phyloP scores from a whole-genome alignment of 2,888 invertebrate genomes.

The Pecten maximus region DNA sequence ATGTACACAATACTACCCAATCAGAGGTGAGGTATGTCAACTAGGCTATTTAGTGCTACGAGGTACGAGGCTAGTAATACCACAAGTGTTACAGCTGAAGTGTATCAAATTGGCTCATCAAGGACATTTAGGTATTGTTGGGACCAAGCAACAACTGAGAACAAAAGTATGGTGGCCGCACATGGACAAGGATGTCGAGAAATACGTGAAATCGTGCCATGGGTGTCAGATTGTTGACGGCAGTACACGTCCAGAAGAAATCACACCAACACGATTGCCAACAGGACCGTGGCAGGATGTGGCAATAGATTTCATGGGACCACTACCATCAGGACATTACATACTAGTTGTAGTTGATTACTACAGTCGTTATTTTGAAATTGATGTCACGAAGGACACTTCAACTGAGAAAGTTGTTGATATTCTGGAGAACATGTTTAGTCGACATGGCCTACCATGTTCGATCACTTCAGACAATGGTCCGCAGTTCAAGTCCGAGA shows the following conservation, averaged over 20 bases:
- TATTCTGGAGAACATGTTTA: constrained; percentile 52
- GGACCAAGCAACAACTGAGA: constrained; percentile 38
- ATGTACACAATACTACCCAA: not conserved
- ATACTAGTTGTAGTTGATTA: constrained; percentile 60
- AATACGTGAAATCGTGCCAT: constrained; percentile 41
- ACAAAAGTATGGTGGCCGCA: constrained; percentile 48
- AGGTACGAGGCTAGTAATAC: constrained; percentile 42
- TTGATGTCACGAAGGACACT: constrained; percentile 47
- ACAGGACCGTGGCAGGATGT: constrained; percentile 58
- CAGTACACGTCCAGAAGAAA: constrained; percentile 42
- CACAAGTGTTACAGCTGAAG: not conserved
- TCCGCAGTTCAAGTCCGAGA: constrained; percentile 48
- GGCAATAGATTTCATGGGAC: constrained; percentile 56
- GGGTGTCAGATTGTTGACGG: constrained; percentile 47
- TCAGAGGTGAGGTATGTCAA: not conserved
- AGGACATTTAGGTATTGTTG: constrained; percentile 46
- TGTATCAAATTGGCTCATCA: constrained; percentile 41
- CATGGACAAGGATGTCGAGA: constrained; percentile 43
- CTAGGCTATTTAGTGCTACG: constrained; percentile 33
- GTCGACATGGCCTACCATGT: constrained; percentile 52
- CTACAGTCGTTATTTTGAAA: constrained; percentile 58
- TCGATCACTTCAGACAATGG: constrained; percentile 57
- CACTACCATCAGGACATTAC: constrained; percentile 54
- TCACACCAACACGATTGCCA: constrained; percentile 50
- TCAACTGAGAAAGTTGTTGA: constrained; percentile 53